phyloP scores from a whole-genome alignment of 2,888 invertebrate genomes.

The Pachliopta kotzebuea region DNA sequence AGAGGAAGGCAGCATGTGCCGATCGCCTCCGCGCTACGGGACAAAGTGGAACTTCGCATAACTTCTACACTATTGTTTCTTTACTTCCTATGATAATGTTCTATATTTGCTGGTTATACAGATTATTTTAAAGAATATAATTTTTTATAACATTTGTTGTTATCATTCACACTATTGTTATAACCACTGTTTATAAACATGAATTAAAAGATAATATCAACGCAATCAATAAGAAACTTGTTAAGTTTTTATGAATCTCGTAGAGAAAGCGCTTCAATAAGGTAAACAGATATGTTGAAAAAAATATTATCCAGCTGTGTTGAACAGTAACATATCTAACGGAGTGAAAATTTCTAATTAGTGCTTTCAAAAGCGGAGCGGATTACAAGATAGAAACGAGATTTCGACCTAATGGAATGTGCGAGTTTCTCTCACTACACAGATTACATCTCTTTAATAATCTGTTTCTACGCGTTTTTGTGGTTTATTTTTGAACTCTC shows the following conservation, averaged over 20 bases:
- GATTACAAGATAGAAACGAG: slow-evolving; percentile 48
- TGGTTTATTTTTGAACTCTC: not conserved
- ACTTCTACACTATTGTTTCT: slow-evolving; percentile 4
- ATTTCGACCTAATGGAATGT: slow-evolving; percentile 42
- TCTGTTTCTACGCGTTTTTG: slow-evolving; percentile 1
- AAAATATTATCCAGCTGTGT: slow-evolving; percentile 25
- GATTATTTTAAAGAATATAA: too few relatives aligned
- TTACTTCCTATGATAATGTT: slow-evolving; percentile 2
- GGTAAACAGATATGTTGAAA: slow-evolving; percentile 18
- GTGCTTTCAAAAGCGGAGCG: slow-evolving; percentile 45
- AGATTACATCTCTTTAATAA: slow-evolving; percentile 15
- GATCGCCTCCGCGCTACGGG: slow-evolving; percentile 75
- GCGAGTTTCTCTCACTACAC: slow-evolving; percentile 16
- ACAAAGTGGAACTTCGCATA: slow-evolving; percentile 51
- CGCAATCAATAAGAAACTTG: not conserved
- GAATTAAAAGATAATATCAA: not conserved
- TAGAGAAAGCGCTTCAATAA: not conserved
- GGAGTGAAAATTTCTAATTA: slow-evolving; percentile 51
- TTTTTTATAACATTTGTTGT: too few relatives aligned
- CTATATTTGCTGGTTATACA: not conserved
- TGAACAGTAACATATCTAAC: slow-evolving; percentile 35
- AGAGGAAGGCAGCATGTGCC: slow-evolving; percentile 78
- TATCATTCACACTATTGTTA: too few relatives aligned
- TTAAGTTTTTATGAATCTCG: not conserved
- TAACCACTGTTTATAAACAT: too few relatives aligned